These are phyloP conservation scores for Acromyrmex heyeri DNA, from an alignment of 1,140 invertebrate species.

Conservation along the genomic window DNA sequence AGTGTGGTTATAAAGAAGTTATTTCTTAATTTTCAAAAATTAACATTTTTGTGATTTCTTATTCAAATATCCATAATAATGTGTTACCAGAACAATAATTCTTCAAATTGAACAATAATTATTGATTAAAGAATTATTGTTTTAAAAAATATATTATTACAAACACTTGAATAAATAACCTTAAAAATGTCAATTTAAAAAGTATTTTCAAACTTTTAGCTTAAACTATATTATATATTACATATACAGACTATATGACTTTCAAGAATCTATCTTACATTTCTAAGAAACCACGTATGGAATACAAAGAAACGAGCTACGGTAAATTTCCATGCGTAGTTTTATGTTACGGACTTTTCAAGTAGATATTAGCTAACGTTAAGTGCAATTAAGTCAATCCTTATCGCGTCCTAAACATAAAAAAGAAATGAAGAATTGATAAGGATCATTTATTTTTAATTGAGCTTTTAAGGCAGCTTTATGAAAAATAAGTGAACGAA, in stretches of 20 bases:
- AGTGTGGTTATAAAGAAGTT: not conserved
- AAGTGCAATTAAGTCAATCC: not conserved
- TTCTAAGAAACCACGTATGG: not conserved
- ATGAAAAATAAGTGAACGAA: not conserved
- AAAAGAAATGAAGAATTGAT: not conserved
- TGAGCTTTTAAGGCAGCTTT: not conserved
- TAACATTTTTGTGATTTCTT: too few relatives aligned
- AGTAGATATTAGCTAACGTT: not conserved
- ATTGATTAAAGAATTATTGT: too few relatives aligned
- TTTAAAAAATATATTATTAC: too few relatives aligned
- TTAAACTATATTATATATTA: not conserved
- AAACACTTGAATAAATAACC: too few relatives aligned
- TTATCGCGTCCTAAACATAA: not conserved
- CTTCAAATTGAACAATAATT: too few relatives aligned
- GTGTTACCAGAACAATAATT: too few relatives aligned
- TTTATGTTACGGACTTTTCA: not conserved
- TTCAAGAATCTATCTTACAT: not conserved
- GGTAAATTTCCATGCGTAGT: slow-evolving; percentile 27
- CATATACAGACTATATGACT: not conserved
- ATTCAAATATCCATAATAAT: too few relatives aligned
- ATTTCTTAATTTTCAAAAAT: not conserved
- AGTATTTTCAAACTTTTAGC: too few relatives aligned
- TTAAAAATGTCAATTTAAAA: too few relatives aligned
- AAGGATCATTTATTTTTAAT: not conserved
- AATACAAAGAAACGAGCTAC: not conserved